These are phyloP conservation scores for Lota lota DNA, from an alignment of 2,113 vertebrate genomes.

Conservation along the genomic window DNA sequence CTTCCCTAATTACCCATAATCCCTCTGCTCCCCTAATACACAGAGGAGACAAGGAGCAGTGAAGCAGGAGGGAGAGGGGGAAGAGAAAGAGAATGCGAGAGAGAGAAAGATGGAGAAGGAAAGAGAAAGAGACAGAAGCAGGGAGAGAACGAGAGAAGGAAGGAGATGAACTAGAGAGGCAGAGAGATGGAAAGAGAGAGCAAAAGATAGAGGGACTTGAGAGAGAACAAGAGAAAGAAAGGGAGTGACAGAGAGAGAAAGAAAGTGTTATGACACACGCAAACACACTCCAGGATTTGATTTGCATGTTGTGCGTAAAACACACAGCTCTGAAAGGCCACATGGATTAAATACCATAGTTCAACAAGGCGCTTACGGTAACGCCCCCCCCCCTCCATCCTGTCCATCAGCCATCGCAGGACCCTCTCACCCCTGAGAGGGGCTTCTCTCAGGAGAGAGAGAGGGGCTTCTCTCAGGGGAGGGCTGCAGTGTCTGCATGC, in stretches of 20 bases:
- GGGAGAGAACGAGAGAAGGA: too few relatives aligned
- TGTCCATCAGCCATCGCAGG: too few relatives aligned
- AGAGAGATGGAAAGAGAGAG: too few relatives aligned
- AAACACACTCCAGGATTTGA: conserved; percentile 2
- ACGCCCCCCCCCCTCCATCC: background rate
- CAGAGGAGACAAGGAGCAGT: background rate
- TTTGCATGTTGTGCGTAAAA: conserved; percentile 32
- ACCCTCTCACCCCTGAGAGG: background rate
- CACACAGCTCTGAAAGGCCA: conserved; percentile 22
- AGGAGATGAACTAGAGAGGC: too few relatives aligned
- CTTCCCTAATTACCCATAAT: conserved; percentile 65
- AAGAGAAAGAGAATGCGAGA: background rate
- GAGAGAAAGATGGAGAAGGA: background rate
- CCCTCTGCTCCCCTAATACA: conserved; percentile 33
- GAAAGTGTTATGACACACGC: background rate
- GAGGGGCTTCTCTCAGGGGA: background rate
- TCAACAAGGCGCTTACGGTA: background rate
- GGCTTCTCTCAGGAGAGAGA: background rate
- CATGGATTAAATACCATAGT: background rate
- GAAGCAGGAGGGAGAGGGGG: background rate
- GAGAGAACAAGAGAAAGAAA: background rate
- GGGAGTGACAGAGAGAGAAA: conserved; percentile 13
- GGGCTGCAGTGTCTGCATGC: background rate
- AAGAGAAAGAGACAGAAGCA: too few relatives aligned
- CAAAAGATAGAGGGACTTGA: too few relatives aligned